Percentiles rank a stretch among this genome's conserved stretches.
These are phyloP conservation scores for Pteronura brasiliensis DNA, from an alignment of 2,113 vertebrate species.

Conservation along the genomic window DNA sequence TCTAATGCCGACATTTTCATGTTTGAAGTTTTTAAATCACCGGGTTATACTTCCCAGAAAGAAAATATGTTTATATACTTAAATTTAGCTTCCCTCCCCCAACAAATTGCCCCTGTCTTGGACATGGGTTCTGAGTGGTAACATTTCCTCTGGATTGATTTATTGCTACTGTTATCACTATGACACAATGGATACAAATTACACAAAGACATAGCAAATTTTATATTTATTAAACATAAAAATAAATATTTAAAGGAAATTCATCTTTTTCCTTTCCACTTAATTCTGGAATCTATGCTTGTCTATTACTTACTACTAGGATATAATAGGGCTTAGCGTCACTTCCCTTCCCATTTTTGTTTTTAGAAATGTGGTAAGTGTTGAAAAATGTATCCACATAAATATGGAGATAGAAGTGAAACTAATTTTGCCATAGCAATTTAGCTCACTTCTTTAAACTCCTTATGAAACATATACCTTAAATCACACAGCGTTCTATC, in stretches of 20 bases:
- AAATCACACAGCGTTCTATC: background rate
- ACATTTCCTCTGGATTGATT: constrained; percentile 25
- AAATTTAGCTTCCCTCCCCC: background rate
- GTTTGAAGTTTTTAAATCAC: background rate
- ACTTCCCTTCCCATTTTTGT: background rate
- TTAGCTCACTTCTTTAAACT: constrained; percentile 24
- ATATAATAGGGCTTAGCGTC: background rate
- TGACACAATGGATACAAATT: background rate
- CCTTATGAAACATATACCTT: background rate
- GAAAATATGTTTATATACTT: background rate
- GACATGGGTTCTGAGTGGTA: background rate
- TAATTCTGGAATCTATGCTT: background rate
- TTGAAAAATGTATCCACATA: background rate
- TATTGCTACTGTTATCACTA: background rate
- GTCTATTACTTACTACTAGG: constrained; percentile 19
- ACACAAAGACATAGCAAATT: background rate
- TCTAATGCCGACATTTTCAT: constrained; percentile 8
- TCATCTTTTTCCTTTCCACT: background rate
- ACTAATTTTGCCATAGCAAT: background rate
- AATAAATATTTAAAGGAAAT: constrained; percentile 29
- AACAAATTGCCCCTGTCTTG: background rate
- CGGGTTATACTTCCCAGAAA: background rate
- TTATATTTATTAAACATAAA: background rate
- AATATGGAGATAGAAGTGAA: background rate
- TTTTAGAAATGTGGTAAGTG: background rate